Percentiles rank a stretch among this genome's conserved stretches.
These are phyloP conservation scores for Alethe diademata DNA, from an alignment of 2,113 vertebrate species.

Conservation along the genomic window DNA sequence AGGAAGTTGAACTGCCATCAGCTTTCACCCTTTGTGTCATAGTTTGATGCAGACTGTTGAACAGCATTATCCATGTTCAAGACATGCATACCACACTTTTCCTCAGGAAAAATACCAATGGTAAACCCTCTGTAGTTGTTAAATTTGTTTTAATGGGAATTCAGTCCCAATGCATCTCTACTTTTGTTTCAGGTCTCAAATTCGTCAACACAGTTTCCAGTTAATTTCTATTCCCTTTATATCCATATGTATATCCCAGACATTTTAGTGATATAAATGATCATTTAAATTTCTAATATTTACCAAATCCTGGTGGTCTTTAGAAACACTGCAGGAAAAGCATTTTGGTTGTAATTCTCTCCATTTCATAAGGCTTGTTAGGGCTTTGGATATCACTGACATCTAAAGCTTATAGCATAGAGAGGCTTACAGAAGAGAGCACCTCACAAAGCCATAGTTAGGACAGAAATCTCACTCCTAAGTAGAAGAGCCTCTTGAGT, in stretches of 20 bases:
- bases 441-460: not conserved
- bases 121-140: not conserved
- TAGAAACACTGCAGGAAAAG: not conserved
- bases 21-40: not conserved
- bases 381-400: not conserved
- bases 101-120: not conserved
- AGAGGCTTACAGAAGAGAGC: not conserved
- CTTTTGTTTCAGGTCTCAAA: not conserved
- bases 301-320: not conserved
- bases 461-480: not conserved
- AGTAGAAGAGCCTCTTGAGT: not conserved
- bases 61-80: not conserved
- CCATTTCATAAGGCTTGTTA: not conserved
- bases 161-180: not conserved
- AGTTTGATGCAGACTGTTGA: not conserved
- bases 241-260: accelerated
- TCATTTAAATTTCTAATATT: not conserved
- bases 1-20: not conserved
- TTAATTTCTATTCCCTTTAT: not conserved
- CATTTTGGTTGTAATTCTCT: not conserved
- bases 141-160: not conserved
- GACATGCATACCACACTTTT: not conserved
- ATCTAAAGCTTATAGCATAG: not conserved
- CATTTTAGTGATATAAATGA: not conserved
- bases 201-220: not conserved